A percentile compares a stretch with the other conserved stretches of the same genome.
phyloP scores from a whole-genome alignment of 23 tunicate species.

The Trididemnum clinides region DNA sequence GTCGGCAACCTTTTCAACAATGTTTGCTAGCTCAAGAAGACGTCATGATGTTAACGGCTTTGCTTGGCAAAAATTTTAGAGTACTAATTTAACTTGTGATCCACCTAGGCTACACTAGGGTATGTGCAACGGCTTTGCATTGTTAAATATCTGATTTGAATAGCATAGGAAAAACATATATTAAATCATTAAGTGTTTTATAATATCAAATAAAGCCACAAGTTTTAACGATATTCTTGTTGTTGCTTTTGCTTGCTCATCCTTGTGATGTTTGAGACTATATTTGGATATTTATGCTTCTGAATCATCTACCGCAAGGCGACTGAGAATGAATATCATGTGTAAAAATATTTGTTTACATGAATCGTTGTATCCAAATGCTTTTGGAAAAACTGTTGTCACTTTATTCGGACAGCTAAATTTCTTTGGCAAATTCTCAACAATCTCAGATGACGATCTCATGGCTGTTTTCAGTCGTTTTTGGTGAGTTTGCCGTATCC shows the following conservation, averaged over 20 bases:
- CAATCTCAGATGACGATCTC: neutral
- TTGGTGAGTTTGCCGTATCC: neutral
- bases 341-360: neutral
- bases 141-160: neutral
- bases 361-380: neutral
- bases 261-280: neutral
- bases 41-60: neutral
- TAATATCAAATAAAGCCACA: neutral
- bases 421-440: neutral
- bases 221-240: neutral
- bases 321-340: no score
- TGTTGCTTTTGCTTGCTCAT: neutral
- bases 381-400: neutral
- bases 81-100: neutral
- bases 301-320: neutral
- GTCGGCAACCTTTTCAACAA: neutral
- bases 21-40: neutral
- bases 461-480: neutral
- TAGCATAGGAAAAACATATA: neutral
- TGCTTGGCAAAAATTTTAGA: neutral
- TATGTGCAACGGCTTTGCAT: neutral
- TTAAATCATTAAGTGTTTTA: neutral
- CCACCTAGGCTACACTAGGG: neutral
- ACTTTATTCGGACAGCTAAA: neutral
- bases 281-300: neutral